phyloP scores from a whole-genome alignment of 2,888 invertebrate genomes.

The Xestia rhomboidea region DNA sequence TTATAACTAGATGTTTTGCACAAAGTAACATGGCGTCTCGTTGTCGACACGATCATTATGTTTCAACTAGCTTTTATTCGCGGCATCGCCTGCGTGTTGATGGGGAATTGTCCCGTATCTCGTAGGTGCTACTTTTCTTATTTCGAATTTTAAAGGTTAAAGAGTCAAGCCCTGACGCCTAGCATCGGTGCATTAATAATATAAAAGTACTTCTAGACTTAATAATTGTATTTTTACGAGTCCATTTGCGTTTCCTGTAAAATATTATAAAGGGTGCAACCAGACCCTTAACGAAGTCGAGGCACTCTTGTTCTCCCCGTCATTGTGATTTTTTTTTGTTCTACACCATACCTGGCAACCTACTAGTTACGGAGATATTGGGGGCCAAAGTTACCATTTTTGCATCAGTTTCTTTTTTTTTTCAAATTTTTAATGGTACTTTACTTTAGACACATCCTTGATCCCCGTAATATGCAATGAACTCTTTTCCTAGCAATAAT shows the following conservation, averaged over 20 bases:
- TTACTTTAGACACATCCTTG: too few species aligned
- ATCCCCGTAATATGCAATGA: too few species aligned
- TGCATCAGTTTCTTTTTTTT: too few species aligned
- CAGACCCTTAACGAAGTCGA: too few species aligned
- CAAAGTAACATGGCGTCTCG: constrained; percentile 41
- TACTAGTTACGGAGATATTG: too few species aligned
- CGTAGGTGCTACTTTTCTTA: not conserved
- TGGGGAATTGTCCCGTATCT: not conserved
- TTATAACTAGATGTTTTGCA: constrained; percentile 61
- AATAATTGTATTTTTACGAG: not conserved
- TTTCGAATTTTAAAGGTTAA: not conserved
- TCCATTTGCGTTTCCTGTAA: not conserved
- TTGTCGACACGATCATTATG: constrained; percentile 9
- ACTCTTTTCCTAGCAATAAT: too few species aligned
- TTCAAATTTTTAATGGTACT: too few species aligned
- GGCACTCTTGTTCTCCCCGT: too few species aligned
- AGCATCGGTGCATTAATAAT: not conserved
- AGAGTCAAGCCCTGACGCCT: not conserved
- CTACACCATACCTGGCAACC: too few species aligned
- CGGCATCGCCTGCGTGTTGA: not conserved
- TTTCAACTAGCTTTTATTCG: not conserved
- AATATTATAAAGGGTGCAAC: too few species aligned
- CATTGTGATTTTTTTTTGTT: too few species aligned
- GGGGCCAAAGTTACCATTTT: too few species aligned
- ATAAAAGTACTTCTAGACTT: not conserved